Evolutionary conservation across 2,113 vertebrate genomes (phyloP).

Genomic region (Ondatra zibethicus): DNA sequence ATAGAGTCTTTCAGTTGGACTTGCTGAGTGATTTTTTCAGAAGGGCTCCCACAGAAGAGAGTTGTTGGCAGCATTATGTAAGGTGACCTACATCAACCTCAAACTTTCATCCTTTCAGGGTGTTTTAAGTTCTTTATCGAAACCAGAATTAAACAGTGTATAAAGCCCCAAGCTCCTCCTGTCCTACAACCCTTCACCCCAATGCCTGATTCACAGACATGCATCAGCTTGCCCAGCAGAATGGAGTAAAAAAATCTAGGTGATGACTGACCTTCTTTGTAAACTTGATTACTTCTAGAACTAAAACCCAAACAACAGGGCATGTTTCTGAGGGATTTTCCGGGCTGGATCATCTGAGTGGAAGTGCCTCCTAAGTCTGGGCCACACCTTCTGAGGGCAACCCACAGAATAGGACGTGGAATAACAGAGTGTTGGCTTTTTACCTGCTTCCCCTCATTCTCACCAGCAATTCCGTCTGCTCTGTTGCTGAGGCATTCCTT

Average conservation of each 20-base stretch:
- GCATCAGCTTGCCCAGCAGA: background rate
- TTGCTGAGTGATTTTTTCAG: background rate
- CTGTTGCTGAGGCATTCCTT: background rate
- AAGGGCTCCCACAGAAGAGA: background rate
- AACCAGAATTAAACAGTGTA: background rate
- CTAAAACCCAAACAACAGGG: background rate
- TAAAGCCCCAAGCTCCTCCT: background rate
- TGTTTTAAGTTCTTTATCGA: background rate
- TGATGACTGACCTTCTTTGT: background rate
- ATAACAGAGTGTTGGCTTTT: background rate
- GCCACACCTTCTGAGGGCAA: too few relatives aligned
- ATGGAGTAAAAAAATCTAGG: background rate
- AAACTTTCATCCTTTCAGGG: background rate
- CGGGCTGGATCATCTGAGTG: background rate
- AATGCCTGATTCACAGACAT: background rate
- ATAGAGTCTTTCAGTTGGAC: background rate
- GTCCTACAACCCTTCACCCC: background rate
- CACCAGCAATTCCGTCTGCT: background rate
- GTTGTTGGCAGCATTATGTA: background rate
- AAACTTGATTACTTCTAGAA: background rate
- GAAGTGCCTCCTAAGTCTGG: background rate
- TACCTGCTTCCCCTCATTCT: background rate
- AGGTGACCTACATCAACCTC: background rate
- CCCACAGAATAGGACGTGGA: background rate
- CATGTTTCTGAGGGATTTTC: background rate